These are phyloP conservation scores for Cochlearius cochlearius DNA, from an alignment of 2,113 vertebrate genomes.

Conservation along the genomic window DNA sequence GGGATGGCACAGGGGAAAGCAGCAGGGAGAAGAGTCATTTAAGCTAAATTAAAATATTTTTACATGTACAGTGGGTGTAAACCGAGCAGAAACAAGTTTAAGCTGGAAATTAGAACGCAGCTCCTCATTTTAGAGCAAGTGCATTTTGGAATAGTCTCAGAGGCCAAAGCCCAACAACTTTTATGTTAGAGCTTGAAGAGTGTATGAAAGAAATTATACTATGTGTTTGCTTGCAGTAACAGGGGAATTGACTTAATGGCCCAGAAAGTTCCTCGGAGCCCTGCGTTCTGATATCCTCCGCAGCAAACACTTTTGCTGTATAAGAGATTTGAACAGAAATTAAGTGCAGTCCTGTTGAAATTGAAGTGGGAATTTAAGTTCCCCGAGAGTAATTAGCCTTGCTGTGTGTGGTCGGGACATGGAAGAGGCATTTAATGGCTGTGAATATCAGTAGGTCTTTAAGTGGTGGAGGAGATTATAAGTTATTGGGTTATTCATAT, in stretches of 20 bases:
- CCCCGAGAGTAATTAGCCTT: conserved; percentile 46
- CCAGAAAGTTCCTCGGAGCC: conserved; percentile 1
- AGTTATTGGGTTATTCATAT: background rate
- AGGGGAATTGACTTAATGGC: conserved; percentile 44
- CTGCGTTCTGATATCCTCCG: background rate
- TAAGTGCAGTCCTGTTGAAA: conserved; percentile 53
- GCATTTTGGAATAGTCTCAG: background rate
- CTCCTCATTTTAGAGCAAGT: background rate
- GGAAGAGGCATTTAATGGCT: conserved; percentile 33
- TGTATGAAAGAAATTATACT: conserved; percentile 27
- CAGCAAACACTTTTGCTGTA: conserved; percentile 1
- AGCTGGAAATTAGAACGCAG: background rate
- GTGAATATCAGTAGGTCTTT: background rate
- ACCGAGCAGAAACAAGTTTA: background rate
- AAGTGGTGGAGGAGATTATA: background rate
- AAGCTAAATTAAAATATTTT: background rate
- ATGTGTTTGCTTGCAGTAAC: conserved; percentile 34
- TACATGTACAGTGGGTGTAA: background rate
- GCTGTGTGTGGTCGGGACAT: conserved; percentile 40
- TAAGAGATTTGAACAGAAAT: conserved; percentile 45
- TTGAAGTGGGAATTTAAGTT: conserved; percentile 60
- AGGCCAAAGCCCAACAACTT: background rate
- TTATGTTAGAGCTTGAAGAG: background rate
- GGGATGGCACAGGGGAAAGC: background rate
- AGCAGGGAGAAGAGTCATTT: background rate